Evolutionary conservation across 23 tunicate genomes (phyloP), one percentile per base, ranked within the genome.

Genomic region (Clavelina lepadiformis): DNA sequence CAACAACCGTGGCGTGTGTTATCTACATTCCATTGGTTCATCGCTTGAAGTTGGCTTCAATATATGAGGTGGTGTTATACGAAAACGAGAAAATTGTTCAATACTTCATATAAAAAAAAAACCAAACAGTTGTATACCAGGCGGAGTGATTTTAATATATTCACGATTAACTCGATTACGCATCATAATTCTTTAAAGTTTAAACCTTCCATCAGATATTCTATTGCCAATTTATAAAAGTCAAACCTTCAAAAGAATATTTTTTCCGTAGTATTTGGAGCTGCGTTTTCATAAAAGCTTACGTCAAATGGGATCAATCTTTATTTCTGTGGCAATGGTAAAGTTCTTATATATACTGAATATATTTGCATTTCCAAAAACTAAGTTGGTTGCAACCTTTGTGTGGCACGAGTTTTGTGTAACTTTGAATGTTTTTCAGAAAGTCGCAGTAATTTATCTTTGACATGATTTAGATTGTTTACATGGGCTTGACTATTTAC

Each of bases 11-110:
- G 28, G 81, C 75, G 0, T 72, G 67, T 55, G 2, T 75, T 8
- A 74, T 65, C 46, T 74, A 74, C 61, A 64, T 82, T 64, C 91
- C 91, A 21, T 35, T 82, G 46, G 44, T 82, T 29, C 81, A 82
- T 46, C 44, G 75, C 2, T 32, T 74, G 21, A 63, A 63, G 34
- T 3, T 82, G 30, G 34, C 38, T 6, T 51, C 80, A 1, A 74
- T 82, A 21, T 78, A 64, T 46, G 75, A 82, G 68, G 91, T 82
- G 35, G 29, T 28, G 11, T 44, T 44, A 44, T 11, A n/a, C n/a
- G 49, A 41, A 41, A 8, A 41, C 15, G 49, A 41, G 49, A 41
- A 41, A 15, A 8, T 41, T 41, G 15, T 41, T 41, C 15, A 8
- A 8, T 41, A 15, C 15, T n/a, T n/a, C n/a, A n/a, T n/a, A n/a